phyloP scores from a whole-genome alignment of 2,888 invertebrate genomes.

The Xestia rhomboidea region DNA sequence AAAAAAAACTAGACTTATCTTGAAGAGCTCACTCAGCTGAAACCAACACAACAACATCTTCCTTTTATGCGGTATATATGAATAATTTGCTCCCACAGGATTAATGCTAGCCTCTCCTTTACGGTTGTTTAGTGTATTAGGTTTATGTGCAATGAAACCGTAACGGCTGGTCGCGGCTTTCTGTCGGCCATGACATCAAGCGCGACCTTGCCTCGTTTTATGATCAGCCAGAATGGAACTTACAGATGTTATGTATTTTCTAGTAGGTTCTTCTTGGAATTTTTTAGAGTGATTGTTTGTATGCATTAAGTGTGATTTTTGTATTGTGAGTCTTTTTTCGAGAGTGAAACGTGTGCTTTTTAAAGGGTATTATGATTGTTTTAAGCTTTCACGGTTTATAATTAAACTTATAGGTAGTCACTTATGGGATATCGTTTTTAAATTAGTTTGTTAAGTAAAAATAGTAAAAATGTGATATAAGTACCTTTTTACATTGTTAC shows the following conservation, averaged over 20 bases:
- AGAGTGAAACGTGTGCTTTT: too few species aligned
- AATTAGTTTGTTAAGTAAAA: too few species aligned
- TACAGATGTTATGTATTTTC: constrained; percentile 25
- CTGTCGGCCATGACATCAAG: constrained; percentile 47
- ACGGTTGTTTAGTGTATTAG: constrained; percentile 59
- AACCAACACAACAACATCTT: constrained; percentile 28
- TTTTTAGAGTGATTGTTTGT: constrained; percentile 34
- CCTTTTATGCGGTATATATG: constrained; percentile 23
- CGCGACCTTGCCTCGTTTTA: constrained; percentile 55
- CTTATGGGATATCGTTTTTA: too few species aligned
- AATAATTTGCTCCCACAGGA: constrained; percentile 51
- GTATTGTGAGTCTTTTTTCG: background rate
- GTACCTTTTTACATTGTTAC: too few species aligned
- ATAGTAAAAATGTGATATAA: too few species aligned
- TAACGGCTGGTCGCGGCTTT: constrained; percentile 47
- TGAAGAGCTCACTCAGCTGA: constrained; percentile 2
- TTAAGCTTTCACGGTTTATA: too few species aligned
- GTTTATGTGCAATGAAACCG: constrained; percentile 63
- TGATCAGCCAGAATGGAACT: constrained; percentile 35
- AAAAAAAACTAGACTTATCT: background rate
- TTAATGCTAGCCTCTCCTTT: constrained; percentile 54
- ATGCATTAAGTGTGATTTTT: background rate
- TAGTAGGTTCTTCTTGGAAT: constrained; percentile 8
- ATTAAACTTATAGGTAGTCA: too few species aligned
- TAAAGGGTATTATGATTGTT: too few species aligned